Base-by-base conservation (phyloP, 1,140 invertebrate species). In the Paraescarpia echinospica region DNA sequence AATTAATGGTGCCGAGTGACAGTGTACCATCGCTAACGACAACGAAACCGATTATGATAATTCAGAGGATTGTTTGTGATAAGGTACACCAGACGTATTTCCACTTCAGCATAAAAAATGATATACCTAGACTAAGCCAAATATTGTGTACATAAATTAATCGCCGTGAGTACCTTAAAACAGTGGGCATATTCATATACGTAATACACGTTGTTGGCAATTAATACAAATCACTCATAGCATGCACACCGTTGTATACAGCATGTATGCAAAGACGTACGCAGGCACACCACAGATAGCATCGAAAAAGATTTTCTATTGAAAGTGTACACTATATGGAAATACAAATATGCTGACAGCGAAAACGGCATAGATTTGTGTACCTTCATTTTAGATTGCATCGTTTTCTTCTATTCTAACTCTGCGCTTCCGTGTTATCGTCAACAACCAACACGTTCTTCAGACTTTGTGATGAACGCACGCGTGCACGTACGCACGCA, bases 341-440 rank as follows among this genome's bases (percentile, higher is more conserved):
- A 77, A 77, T 31, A 77, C 59, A 77, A 12, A 22, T 22, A 27
- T 31, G 4, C 27, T 31, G 48, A 51, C 48, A 77, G 27, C 14
- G 2, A 18, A 77, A 27, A 77, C 59, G 22, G 8, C 14, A 0
- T 4, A 12, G 0, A 77, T 77, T 2, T 77, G 22, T 31, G 22
- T 77, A 77, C 59, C 59, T 77, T 77, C 59, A 77, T 77, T 77
- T 77, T 77, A 77, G 59, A 31, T 77, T 77, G 59, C 59, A 77
- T 77, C 41, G 41, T 41, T 18, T 77, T 77, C 59, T 77, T 77
- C 59, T 14, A 77, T 77, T 77, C 59, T 18, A 77, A 12, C 14
- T 77, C 22, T 31, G 27, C 59, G 2, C 59, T 77, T 27, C 59
- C 14, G 59, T 2, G 22, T 31, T 18, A 77, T 77, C 59, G 8